Conservation (phyloP, 2,797 vertebrate genomes). For the Macrochelys suwanniensis region DNA sequence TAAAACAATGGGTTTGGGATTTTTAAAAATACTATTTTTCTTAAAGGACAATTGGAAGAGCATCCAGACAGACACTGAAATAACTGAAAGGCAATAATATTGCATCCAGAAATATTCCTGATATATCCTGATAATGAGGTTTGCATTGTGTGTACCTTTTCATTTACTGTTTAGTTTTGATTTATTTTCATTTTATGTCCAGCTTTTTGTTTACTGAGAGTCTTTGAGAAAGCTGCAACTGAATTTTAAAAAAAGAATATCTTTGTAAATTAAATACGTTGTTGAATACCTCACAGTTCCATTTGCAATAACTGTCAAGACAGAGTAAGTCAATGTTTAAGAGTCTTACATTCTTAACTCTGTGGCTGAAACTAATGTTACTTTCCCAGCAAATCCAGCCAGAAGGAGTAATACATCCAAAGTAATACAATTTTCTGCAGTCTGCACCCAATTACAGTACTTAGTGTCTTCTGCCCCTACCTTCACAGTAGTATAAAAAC, state of each 20-base stretch:
- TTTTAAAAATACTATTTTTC: not conserved
- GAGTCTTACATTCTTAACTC: not conserved
- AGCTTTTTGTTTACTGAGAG: not conserved
- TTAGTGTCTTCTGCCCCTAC: not conserved
- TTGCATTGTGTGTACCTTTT: not conserved
- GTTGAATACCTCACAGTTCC: not conserved
- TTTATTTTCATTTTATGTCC: not conserved
- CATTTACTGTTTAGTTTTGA: not conserved
- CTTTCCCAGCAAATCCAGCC: constrained; percentile 3
- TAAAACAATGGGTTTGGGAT: not conserved
- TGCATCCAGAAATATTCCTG: not conserved
- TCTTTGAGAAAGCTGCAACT: not conserved
- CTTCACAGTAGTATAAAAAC: not conserved
- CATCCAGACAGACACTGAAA: not conserved
- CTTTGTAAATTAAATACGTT: not conserved
- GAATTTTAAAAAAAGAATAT: not conserved
- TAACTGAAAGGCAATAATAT: not conserved
- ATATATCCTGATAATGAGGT: not conserved
- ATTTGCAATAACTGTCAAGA: not conserved
- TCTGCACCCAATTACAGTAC: not conserved
- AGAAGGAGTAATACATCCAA: not conserved
- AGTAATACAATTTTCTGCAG: not conserved
- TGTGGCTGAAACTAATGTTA: not conserved
- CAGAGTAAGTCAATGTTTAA: not conserved
- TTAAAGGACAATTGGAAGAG: not conserved